Evolutionary conservation across 2,113 vertebrate species (phyloP).

Genomic region (Meles meles): DNA sequence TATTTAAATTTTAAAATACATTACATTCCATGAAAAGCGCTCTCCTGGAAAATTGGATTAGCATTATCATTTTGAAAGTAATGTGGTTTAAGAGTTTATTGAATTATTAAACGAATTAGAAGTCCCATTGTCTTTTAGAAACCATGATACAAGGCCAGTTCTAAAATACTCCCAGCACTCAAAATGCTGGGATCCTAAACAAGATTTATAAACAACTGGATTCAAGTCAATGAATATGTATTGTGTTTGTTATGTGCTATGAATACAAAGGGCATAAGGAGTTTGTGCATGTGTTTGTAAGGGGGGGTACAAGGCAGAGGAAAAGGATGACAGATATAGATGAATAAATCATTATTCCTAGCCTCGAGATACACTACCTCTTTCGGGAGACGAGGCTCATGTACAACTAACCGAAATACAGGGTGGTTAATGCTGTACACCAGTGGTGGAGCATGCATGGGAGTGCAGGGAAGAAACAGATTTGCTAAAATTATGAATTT

Average conservation of each 20-base stretch:
- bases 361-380: not conserved
- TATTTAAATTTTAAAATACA: not conserved
- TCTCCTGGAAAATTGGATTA: not conserved
- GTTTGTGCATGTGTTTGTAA: accelerated
- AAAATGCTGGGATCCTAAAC: not conserved
- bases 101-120: not conserved
- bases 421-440: not conserved
- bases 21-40: not conserved
- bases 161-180: not conserved
- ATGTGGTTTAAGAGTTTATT: not conserved
- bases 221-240: not conserved
- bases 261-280: not conserved
- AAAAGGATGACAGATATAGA: not conserved
- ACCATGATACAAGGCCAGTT: not conserved
- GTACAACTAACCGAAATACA: not conserved
- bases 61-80: not conserved
- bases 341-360: not conserved
- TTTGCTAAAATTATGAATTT: not conserved
- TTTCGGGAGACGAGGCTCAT: not conserved
- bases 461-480: not conserved
- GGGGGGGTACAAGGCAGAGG: not conserved
- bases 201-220: not conserved
- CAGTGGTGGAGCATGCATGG: not conserved
- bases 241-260: not conserved
- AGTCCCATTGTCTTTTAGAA: slow-evolving; percentile 15